These are phyloP conservation scores for Neotoma lepida DNA, from an alignment of 2,113 vertebrate species.

Conservation along the genomic window DNA sequence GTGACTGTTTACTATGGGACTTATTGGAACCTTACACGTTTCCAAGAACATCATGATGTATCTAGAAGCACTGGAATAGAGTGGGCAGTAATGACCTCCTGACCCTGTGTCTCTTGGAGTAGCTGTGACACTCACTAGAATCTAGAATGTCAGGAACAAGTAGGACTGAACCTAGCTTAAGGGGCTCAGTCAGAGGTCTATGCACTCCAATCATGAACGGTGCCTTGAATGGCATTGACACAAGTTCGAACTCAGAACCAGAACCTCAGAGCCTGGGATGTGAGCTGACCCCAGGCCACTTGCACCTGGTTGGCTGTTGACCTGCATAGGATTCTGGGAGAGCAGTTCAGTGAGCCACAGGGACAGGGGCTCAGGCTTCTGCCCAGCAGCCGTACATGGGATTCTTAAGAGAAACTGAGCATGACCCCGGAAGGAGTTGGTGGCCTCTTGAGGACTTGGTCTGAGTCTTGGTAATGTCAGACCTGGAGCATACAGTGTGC, in stretches of 20 bases:
- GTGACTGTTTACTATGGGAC: neutral
- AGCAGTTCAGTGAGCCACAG: neutral
- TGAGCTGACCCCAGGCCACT: accelerated
- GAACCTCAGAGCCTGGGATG: accelerated
- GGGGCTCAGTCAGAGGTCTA: neutral
- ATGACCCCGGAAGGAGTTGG: accelerated
- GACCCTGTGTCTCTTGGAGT: neutral
- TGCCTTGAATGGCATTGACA: accelerated
- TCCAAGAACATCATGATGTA: too few species aligned
- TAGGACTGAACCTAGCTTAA: accelerated
- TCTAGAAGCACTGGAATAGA: neutral
- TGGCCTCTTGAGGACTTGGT: accelerated
- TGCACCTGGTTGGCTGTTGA: neutral
- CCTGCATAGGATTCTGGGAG: accelerated
- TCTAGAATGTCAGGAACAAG: accelerated
- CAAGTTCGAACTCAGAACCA: accelerated
- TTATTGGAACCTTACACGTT: neutral
- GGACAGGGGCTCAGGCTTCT: accelerated
- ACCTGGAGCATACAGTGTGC: accelerated
- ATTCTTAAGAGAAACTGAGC: neutral
- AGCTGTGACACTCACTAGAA: accelerated
- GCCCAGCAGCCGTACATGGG: accelerated
- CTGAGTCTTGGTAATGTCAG: too few species aligned
- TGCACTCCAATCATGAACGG: accelerated
- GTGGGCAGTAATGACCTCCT: accelerated